A percentile compares a stretch with the other conserved stretches of the same genome.
Evolutionary conservation across 2,113 vertebrate species (phyloP).

Genomic region (Rhipidura dahli): DNA sequence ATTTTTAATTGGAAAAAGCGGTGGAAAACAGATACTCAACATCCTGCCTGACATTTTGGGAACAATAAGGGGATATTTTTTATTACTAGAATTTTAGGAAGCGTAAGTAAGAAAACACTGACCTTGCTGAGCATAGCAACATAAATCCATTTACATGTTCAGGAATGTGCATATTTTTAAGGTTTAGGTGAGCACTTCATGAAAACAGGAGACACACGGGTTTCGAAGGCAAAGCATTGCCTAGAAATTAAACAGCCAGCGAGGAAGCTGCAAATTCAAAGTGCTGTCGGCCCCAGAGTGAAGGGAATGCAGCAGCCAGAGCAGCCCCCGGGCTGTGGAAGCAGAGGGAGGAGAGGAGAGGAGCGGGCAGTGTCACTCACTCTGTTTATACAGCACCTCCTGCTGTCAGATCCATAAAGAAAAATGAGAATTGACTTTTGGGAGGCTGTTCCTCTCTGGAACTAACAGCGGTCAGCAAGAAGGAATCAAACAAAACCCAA

Average conservation of each 20-base stretch:
- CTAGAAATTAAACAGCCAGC: not conserved
- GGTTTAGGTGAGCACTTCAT: not conserved
- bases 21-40: not conserved
- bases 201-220: not conserved
- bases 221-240: not conserved
- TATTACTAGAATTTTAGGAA: not conserved
- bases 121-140: not conserved
- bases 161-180: not conserved
- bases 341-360: constrained; percentile 13
- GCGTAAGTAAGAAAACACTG: not conserved
- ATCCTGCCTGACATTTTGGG: not conserved
- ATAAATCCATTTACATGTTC: not conserved
- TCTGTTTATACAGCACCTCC: constrained; percentile 77
- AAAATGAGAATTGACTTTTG: constrained; percentile 22
- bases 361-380: not conserved
- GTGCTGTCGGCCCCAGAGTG: constrained; percentile 19
- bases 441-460: not conserved
- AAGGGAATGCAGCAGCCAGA: constrained; percentile 29
- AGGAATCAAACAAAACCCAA: constrained; percentile 32
- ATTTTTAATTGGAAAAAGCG: not conserved
- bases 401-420: constrained; percentile 62
- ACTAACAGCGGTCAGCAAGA: not conserved
- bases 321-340: not conserved
- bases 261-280: not conserved
- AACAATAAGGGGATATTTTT: not conserved